Conservation (phyloP, 2,888 invertebrate genomes). For the Vesta saturnalis region DNA sequence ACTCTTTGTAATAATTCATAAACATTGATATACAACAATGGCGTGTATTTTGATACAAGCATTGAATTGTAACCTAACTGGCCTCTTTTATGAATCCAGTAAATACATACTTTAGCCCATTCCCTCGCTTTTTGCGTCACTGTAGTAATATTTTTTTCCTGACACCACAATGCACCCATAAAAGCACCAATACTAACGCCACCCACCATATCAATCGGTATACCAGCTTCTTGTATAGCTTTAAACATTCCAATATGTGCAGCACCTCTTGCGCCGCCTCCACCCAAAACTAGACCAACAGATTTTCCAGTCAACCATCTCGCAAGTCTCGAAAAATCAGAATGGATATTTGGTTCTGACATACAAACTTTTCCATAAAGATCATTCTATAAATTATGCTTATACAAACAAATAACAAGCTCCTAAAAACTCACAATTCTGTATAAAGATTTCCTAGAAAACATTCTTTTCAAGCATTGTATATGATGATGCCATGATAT, state of each 20-base stretch:
- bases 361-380: constrained; percentile 87
- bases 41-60: no score
- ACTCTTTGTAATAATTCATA: no score
- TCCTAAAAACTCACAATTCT: constrained; percentile 76
- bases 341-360: constrained; percentile 92
- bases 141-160: constrained; percentile 89
- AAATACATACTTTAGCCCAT: constrained; percentile 84
- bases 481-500: constrained; percentile 98
- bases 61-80: no score
- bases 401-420: no score
- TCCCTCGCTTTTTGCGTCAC: constrained; percentile 94
- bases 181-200: constrained; percentile 99
- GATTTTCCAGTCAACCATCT: constrained; percentile 97
- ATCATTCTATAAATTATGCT: constrained; percentile 70
- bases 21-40: no score
- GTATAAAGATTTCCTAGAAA: constrained; percentile 86
- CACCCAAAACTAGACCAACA: constrained; percentile 97
- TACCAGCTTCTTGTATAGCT: constrained; percentile 95
- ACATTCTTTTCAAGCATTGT: constrained; percentile 93
- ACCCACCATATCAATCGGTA: constrained; percentile 99
- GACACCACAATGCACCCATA: constrained; percentile 98
- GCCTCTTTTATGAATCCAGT: no score
- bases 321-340: constrained; percentile 96
- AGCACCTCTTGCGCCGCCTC: constrained; percentile 97
- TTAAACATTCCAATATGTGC: constrained; percentile 98